These are phyloP conservation scores for Seladonia tumulorum DNA, from an alignment of 2,888 invertebrate species.

Conservation along the genomic window DNA sequence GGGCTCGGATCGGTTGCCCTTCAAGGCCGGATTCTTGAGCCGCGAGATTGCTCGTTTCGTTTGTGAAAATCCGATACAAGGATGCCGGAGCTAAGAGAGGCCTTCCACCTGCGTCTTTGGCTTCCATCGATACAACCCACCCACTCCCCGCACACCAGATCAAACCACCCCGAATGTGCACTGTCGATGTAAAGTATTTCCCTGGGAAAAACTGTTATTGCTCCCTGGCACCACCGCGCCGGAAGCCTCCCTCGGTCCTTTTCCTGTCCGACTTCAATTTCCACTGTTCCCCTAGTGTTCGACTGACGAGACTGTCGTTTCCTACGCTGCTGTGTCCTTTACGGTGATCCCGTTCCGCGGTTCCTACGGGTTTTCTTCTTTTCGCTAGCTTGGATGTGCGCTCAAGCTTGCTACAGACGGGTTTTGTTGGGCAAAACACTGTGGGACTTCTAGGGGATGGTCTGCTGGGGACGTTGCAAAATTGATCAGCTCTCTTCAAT, in stretches of 20 bases:
- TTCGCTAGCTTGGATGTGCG: background rate
- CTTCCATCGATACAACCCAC: background rate
- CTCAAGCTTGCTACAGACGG: background rate
- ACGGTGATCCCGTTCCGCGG: background rate
- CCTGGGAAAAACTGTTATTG: constrained; percentile 61
- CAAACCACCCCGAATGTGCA: constrained; percentile 26
- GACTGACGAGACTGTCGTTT: constrained; percentile 13
- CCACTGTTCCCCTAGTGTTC: constrained; percentile 2
- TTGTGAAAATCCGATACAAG: constrained; percentile 72
- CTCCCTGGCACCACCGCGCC: constrained; percentile 43
- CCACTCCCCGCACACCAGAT: background rate
- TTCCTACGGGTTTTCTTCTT: background rate
- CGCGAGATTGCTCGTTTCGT: constrained; percentile 70
- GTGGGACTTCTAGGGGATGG: background rate
- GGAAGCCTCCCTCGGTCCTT: constrained; percentile 18
- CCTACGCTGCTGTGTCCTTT: constrained; percentile 5
- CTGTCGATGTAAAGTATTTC: constrained; percentile 59
- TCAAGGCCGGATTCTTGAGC: constrained; percentile 62
- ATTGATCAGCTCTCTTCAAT: background rate
- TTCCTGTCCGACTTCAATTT: constrained; percentile 53
- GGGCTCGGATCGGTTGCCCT: constrained; percentile 47
- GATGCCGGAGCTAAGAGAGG: constrained; percentile 34
- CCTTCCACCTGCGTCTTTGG: background rate
- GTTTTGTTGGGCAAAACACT: background rate
- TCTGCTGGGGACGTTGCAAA: background rate